These are phyloP conservation scores for Fregata magnificens DNA, from an alignment of 2,113 vertebrate species.

Conservation along the genomic window DNA sequence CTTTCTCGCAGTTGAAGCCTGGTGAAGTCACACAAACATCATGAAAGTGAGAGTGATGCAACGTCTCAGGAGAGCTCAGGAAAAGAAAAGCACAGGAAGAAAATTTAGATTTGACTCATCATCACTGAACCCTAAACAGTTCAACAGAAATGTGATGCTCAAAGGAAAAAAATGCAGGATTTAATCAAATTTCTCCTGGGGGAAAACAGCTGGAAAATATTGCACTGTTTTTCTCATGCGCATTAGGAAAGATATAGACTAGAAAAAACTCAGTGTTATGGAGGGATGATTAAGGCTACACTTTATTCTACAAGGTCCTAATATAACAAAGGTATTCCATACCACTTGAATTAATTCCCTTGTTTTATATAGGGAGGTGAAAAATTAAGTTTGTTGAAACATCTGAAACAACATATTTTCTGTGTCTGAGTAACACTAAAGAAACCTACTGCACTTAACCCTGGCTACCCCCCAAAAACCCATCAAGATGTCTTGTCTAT, in stretches of 20 bases:
- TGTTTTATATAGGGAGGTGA: background rate
- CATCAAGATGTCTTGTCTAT: background rate
- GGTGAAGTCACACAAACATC: background rate
- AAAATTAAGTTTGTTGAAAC: background rate
- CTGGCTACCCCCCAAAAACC: background rate
- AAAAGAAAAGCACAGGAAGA: background rate
- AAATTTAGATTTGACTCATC: background rate
- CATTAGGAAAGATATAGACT: background rate
- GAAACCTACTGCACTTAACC: background rate
- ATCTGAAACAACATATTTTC: background rate
- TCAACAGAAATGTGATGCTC: background rate
- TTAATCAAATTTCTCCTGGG: background rate
- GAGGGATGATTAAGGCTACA: background rate
- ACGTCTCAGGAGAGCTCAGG: background rate
- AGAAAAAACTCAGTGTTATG: background rate
- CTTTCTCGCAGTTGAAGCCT: background rate
- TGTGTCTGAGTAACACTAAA: background rate
- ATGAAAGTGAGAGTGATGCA: background rate
- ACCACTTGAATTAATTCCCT: background rate
- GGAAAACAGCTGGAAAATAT: background rate
- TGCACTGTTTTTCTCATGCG: background rate
- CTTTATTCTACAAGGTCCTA: background rate
- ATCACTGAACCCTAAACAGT: background rate
- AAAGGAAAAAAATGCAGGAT: background rate
- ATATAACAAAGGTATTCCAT: background rate